Evolutionary conservation across 2,797 vertebrate species (phyloP), one percentile per base, ranked within the genome.

Genomic region (Clarias laeviceps): DNA sequence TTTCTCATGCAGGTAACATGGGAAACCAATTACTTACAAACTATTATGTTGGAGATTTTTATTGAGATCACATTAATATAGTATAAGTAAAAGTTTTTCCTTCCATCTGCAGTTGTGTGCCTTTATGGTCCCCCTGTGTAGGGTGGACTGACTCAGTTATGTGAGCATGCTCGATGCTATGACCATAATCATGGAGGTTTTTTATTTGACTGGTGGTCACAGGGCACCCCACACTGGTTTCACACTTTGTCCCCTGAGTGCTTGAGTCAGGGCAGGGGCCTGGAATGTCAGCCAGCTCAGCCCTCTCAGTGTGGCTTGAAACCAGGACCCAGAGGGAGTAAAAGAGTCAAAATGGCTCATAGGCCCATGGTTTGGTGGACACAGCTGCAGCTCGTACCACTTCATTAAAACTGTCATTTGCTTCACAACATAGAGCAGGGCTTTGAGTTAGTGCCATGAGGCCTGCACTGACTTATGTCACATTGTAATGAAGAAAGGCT

Each of bases 361-460:
- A 82, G 87, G 87, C 86, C 82, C 93, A 92, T 90, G 88, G 85
- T 88, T 88, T 94, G 87, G 89, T 72, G 86, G 88, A 91, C 89
- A 84, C 89, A 88, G 89, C 89, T 93, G 91, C 91, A 92, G 92
- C 91, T 85, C 91, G 91, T 90, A 92, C 90, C 77, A 88, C 87
- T 91, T 90, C 85, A 92, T 91, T 91, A 91, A 89, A 93, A 89
- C 90, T 90, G 91, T 89, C 88, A 92, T 86, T 89, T 79, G 82
- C 86, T 89, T 88, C 74, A 76, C 83, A 90, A 90, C 90, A 90
- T 89, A 88, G 87, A 87, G 77, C 90, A 91, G 88, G 82, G 80
- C 82, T 82, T 82, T 61, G 85, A 83, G 84, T 82, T 86, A 73
- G 83, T 77, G 82, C 87, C 56, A 57, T 37, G 40, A 62, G 68